Conservation (phyloP, 2,797 vertebrate genomes). For the Sarcophilus harrisii region DNA sequence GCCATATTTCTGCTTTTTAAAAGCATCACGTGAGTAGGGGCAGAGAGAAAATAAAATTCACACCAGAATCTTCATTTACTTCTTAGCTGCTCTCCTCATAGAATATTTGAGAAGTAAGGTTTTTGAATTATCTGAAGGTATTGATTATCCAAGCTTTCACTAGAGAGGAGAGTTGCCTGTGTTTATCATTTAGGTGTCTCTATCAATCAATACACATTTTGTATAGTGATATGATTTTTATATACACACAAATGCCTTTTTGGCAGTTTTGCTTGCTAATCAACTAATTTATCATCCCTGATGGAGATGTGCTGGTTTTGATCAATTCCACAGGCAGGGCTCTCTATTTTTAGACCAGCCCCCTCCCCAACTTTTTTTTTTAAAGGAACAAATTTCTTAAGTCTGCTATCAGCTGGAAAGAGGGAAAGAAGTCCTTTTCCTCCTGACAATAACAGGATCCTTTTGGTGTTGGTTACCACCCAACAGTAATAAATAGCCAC, state of each 20-base stretch:
- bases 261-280: conserved; percentile 39
- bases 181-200: not conserved
- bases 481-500: conserved; percentile 50
- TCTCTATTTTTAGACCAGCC: conserved; percentile 62
- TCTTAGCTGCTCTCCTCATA: not conserved
- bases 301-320: conserved; percentile 50
- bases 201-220: not conserved
- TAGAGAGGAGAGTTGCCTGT: not conserved
- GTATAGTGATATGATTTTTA: not conserved
- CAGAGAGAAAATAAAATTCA: not conserved
- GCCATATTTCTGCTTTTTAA: not conserved
- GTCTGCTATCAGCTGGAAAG: conserved; percentile 67
- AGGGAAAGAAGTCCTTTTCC: conserved; percentile 63
- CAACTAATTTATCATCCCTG: conserved; percentile 53
- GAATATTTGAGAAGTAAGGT: not conserved
- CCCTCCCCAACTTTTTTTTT: conserved; percentile 30
- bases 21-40: not conserved
- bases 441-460: conserved; percentile 62
- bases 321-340: conserved; percentile 58
- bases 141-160: conserved; percentile 12
- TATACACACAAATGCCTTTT: not conserved
- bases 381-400: conserved; percentile 70
- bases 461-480: conserved; percentile 58
- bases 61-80: conserved; percentile 16
- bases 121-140: conserved; percentile 26